phyloP scores from a whole-genome alignment of 2,797 vertebrate genomes.

The Cheirogaleus major region DNA sequence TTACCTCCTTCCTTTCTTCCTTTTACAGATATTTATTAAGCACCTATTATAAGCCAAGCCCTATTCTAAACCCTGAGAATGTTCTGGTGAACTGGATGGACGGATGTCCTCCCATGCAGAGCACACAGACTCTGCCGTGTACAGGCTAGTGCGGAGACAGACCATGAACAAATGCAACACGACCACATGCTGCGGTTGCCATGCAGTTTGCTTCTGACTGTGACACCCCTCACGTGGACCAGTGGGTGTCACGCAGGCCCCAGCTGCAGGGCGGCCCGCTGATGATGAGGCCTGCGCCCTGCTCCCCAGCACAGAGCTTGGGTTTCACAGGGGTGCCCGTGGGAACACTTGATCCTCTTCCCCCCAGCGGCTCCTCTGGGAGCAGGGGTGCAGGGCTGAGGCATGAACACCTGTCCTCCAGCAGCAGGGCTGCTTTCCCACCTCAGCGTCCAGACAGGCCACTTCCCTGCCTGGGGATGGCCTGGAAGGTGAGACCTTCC shows the following conservation, averaged over 20 bases:
- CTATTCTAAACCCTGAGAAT: not conserved
- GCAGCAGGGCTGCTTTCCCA: not conserved
- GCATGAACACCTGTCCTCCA: conserved; percentile 47
- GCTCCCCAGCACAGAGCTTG: not conserved
- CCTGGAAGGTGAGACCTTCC: not conserved
- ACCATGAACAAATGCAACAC: fast-evolving
- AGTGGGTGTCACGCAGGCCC: not conserved
- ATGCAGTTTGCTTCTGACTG: not conserved
- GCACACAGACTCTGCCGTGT: fast-evolving
- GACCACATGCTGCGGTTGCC: fast-evolving
- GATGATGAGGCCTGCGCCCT: not conserved
- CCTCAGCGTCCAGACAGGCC: not conserved
- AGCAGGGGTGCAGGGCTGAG: not conserved
- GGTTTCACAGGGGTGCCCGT: conserved; percentile 1
- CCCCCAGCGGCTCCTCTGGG: not conserved
- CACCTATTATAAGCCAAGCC: not conserved
- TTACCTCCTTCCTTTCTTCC: fast-evolving
- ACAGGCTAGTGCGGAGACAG: not conserved
- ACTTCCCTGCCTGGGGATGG: conserved; percentile 48
- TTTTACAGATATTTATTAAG: not conserved
- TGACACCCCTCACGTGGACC: fast-evolving
- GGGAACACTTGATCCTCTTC: conserved; percentile 4
- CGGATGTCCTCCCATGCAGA: fast-evolving
- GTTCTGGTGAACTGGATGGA: not conserved
- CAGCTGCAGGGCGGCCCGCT: not conserved